Evolutionary conservation across 2,888 invertebrate species (phyloP), one percentile per base, ranked within the genome.

Genomic region (Lordiphosa andalusiaca): DNA sequence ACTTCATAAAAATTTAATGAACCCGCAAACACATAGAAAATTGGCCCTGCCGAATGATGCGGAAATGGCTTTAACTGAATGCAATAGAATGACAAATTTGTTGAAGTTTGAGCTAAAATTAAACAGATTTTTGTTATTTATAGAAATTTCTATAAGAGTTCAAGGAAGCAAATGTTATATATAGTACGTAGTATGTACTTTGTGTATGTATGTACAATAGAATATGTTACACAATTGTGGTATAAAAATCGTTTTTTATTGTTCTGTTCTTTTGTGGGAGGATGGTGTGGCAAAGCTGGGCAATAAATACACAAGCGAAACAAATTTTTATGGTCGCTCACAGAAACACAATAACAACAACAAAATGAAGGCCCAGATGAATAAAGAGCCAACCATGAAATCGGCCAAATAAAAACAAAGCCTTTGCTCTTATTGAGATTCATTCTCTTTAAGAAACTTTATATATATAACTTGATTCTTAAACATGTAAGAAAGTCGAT

Each of bases 1-100:
- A 77, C 77, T 78, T 74, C 65, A 77, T 83, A 77, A 84, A 78
- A 64, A 76, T 70, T 63, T 70, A 84, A 84, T 84, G 78, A 51
- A 40, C 52, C 51, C 46, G 41, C 49, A 57, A 37, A 47, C 39
- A 23, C 44, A 44, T 48, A 51, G 54, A 25, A 55, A 67, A 23
- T 53, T 56, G 56, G 38, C 57, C 54, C 40, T n/a, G 47, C 52
- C 55, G 76, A 80, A 69, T 69, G 59, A 40, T 53, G 44, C 47
- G 49, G 68, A 71, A 70, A 63, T 59, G 54, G 51, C 55, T 56
- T 62, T 77, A 54, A 67, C 60, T 53, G 53, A 50, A 58, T 47
- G 59, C 51, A 50, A 47, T 33, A 16, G 30, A 33, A 33, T 30
- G n/a, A n/a, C n/a, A n/a, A n/a, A n/a, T 50, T 54, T 21, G 10